Evolutionary conservation across 1,140 invertebrate genomes (phyloP), one percentile per base, ranked within the genome.

Genomic region (Diploscapter pachys): DNA sequence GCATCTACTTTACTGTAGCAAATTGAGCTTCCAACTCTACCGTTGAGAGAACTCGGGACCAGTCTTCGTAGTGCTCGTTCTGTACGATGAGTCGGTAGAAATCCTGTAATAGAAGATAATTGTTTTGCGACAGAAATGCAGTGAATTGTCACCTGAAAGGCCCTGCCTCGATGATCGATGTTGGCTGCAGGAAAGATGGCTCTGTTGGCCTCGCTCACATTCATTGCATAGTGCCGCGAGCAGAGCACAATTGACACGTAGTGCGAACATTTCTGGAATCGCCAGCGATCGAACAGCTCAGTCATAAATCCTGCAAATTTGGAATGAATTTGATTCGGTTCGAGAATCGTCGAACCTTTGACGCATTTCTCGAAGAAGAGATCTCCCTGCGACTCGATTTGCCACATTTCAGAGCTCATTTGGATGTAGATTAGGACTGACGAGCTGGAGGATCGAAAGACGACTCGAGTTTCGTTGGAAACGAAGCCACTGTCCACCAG

Each of bases 401-500:
- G 94, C 96, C 96, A 98, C 96, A 99, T 99, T 89, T 99, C 96
- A 3, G 92, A 93, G 79, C 94, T 97, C 95, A 99, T 98, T 90
- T 99, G 96, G 76, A 99, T 91, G 85, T 97, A 99, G 1, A 89
- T 89, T 72, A 83, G 68, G 6, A 85, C 94, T 91, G 96, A 95
- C 61, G 94, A 94, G 4, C 95, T 97, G 0, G 93, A 94, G 8
- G 96, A 98, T 76, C 96, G 89, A 87, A 96, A 99, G 0, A 98
- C 94, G 78, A 98, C 88, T 89, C 91, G 80, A 0, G 96, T 98
- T 73, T 96, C 92, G 77, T 95, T 91, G 0, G 91, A 94, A 56
- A 99, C 93, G 31, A 95, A 92, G 31, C 96, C 96, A 88, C 93
- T 96, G 5, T 93, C 92, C 3, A 97, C 93, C 80, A 92, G 89